phyloP scores from a whole-genome alignment of 1,140 invertebrate species.

The Brachionus koreanus region DNA sequence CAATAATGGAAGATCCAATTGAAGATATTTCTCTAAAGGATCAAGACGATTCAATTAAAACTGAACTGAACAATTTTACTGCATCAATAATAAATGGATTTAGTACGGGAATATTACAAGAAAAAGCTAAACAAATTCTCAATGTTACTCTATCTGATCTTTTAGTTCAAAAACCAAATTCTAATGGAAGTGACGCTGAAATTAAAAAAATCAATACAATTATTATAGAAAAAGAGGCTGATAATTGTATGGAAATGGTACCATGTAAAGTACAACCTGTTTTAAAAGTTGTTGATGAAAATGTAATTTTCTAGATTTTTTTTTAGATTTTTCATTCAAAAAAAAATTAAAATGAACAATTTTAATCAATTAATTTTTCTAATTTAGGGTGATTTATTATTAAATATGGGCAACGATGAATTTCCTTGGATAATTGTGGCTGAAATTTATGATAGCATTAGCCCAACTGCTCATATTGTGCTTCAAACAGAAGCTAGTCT shows the following conservation, averaged over 20 bases:
- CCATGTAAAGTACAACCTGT: slow-evolving; percentile 26
- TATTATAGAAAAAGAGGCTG: background rate
- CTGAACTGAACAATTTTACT: background rate
- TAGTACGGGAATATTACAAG: background rate
- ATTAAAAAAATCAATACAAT: slow-evolving; percentile 19
- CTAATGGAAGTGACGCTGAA: slow-evolving; percentile 18
- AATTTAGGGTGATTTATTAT: background rate
- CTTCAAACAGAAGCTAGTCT: slow-evolving; percentile 1
- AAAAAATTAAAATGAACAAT: background rate
- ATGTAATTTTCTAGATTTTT: background rate
- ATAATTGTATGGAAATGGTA: background rate
- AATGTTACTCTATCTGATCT: background rate
- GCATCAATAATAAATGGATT: slow-evolving; percentile 12
- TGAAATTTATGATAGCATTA: background rate
- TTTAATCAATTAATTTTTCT: background rate
- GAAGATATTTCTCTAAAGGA: background rate
- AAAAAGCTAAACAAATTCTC: background rate
- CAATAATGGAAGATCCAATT: slow-evolving; percentile 32
- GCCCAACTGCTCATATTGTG: background rate
- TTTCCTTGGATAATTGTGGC: slow-evolving; percentile 29
- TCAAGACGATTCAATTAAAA: background rate
- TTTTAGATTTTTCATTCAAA: background rate
- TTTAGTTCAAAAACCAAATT: slow-evolving; percentile 25
- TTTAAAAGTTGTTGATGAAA: slow-evolving; percentile 21
- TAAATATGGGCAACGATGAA: background rate